These are phyloP conservation scores for Temnothorax nylanderi DNA, from an alignment of 1,140 invertebrate genomes.

Conservation along the genomic window DNA sequence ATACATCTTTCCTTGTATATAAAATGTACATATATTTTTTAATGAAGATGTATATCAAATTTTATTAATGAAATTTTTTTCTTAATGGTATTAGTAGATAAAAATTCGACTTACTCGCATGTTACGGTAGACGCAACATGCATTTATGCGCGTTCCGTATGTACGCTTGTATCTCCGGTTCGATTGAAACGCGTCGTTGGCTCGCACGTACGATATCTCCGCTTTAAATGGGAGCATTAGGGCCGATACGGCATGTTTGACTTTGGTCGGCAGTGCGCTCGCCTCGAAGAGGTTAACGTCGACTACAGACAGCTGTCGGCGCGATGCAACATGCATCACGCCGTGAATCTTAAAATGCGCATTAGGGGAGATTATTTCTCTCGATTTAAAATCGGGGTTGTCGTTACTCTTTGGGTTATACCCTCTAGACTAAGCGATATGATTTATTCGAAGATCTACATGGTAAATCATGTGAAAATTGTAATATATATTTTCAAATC, in stretches of 20 bases:
- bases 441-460: conserved; percentile 17
- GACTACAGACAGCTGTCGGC: conserved; percentile 41
- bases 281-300: conserved; percentile 53
- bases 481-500: neutral
- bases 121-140: neutral
- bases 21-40: neutral
- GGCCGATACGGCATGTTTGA: conserved; percentile 55
- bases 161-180: neutral
- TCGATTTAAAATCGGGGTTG: conserved; percentile 62
- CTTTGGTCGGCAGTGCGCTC: conserved; percentile 42
- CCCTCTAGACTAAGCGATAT: neutral
- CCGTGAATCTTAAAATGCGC: conserved; percentile 77
- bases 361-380: conserved; percentile 78
- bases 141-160: neutral
- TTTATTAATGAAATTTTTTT: neutral
- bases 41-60: neutral
- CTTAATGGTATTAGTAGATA: neutral
- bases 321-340: conserved; percentile 56
- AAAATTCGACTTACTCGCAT: neutral
- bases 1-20: neutral
- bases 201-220: conserved; percentile 62
- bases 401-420: neutral
- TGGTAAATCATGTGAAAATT: neutral
- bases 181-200: conserved; percentile 63
- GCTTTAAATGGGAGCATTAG: conserved; percentile 55